These are phyloP conservation scores for Manduca sexta DNA, from an alignment of 1,140 invertebrate species.

Conservation along the genomic window DNA sequence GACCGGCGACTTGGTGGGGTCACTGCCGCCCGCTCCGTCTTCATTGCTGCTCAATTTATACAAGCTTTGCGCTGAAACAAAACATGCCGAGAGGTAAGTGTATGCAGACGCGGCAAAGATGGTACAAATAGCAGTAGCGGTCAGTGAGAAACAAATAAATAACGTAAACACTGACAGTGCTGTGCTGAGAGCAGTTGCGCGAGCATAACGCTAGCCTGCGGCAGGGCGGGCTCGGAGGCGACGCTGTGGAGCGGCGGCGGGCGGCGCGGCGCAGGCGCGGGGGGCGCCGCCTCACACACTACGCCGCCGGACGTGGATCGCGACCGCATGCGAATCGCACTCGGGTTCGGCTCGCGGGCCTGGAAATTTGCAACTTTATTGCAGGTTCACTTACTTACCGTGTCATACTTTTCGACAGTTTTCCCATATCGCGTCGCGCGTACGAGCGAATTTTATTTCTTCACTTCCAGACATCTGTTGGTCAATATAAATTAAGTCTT, in stretches of 20 bases:
- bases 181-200: slow-evolving; percentile 64
- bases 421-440: slow-evolving; percentile 16
- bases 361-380: slow-evolving; percentile 19
- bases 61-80: slow-evolving; percentile 60
- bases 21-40: slow-evolving; percentile 26
- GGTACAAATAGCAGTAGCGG: background rate
- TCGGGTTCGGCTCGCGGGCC: slow-evolving; percentile 36
- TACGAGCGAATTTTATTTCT: slow-evolving; percentile 19
- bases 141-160: slow-evolving; percentile 3
- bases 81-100: background rate
- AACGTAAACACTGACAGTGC: slow-evolving; percentile 40
- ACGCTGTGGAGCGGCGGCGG: slow-evolving; percentile 63
- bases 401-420: slow-evolving; percentile 13
- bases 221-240: slow-evolving; percentile 65
- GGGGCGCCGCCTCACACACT: slow-evolving; percentile 9
- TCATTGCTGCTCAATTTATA: slow-evolving; percentile 60
- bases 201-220: slow-evolving; percentile 65
- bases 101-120: background rate
- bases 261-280: slow-evolving; percentile 22
- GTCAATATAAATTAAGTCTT: slow-evolving; percentile 20
- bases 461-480: slow-evolving; percentile 22
- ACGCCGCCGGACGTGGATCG: slow-evolving; percentile 47
- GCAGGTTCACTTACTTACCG: slow-evolving; percentile 17
- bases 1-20: slow-evolving; percentile 45
- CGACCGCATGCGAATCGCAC: slow-evolving; percentile 46